Evolutionary conservation across 2,113 vertebrate species (phyloP).

Genomic region (Chrysochloris asiatica): DNA sequence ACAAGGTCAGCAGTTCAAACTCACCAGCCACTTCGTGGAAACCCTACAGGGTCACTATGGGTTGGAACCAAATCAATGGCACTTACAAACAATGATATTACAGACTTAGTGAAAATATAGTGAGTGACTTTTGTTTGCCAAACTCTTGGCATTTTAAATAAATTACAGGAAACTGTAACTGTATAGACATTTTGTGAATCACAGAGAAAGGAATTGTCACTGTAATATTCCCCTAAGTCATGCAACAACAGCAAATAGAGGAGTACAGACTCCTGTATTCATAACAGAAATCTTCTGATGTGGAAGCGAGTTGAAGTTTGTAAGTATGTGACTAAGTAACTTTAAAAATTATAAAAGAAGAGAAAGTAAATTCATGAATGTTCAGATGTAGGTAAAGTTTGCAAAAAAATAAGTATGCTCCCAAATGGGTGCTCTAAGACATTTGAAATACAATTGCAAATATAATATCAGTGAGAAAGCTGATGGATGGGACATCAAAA

Average conservation of each 20-base stretch:
- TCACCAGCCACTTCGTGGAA: too few species aligned
- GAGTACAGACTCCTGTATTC: not conserved
- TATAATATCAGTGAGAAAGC: not conserved
- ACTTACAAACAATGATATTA: too few species aligned
- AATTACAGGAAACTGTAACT: not conserved
- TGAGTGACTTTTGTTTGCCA: not conserved
- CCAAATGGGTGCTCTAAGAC: not conserved
- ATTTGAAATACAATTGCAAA: not conserved
- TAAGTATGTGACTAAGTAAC: not conserved
- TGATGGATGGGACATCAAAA: not conserved
- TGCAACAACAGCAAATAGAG: not conserved
- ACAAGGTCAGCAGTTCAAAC: too few species aligned
- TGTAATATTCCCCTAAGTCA: not conserved
- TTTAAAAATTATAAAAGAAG: slow-evolving; percentile 9
- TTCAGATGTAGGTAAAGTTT: not conserved
- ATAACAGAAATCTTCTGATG: not conserved
- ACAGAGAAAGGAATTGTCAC: not conserved
- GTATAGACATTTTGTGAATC: not conserved
- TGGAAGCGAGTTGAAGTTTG: not conserved
- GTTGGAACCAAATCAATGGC: too few species aligned
- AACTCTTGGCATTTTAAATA: not conserved
- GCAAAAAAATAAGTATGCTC: not conserved
- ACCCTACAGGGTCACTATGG: too few species aligned
- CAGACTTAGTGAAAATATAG: too few species aligned
- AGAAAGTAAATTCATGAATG: not conserved